phyloP scores from a whole-genome alignment of 2,797 vertebrate genomes.

The Paguma larvata region DNA sequence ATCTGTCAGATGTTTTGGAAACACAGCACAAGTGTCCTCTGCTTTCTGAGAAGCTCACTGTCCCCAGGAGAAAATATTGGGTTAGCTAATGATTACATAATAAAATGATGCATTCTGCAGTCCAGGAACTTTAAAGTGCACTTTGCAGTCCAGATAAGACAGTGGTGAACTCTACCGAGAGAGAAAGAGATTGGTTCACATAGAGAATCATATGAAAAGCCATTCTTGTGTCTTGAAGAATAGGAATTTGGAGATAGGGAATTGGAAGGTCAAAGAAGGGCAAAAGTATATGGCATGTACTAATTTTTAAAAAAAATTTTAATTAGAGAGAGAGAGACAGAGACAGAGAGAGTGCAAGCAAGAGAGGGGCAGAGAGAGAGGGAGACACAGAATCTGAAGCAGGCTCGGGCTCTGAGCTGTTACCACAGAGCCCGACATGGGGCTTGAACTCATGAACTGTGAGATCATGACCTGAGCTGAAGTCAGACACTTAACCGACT shows the following conservation, averaged over 20 bases:
- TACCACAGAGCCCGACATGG: no score
- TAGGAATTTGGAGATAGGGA: not conserved
- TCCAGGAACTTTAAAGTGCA: conserved; percentile 7
- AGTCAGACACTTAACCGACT: not conserved
- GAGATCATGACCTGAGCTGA: no score
- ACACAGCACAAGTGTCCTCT: not conserved
- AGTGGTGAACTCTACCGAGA: not conserved
- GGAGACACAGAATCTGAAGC: no score
- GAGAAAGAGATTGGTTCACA: not conserved
- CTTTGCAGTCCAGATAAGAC: not conserved
- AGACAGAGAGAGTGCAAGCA: no score
- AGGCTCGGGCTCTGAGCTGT: no score
- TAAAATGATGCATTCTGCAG: not conserved
- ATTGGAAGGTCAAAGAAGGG: not conserved
- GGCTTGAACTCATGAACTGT: no score
- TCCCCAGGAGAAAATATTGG: not conserved
- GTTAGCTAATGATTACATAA: not conserved
- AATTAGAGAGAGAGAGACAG: no score
- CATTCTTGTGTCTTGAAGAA: not conserved
- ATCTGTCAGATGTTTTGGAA: not conserved
- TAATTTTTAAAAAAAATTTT: not conserved
- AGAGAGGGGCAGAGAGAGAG: no score
- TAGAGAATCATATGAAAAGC: not conserved
- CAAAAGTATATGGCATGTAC: not conserved
- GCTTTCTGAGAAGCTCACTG: not conserved